Evolutionary conservation across 2,113 vertebrate species (phyloP).

Genomic region (Odontesthes bonariensis): DNA sequence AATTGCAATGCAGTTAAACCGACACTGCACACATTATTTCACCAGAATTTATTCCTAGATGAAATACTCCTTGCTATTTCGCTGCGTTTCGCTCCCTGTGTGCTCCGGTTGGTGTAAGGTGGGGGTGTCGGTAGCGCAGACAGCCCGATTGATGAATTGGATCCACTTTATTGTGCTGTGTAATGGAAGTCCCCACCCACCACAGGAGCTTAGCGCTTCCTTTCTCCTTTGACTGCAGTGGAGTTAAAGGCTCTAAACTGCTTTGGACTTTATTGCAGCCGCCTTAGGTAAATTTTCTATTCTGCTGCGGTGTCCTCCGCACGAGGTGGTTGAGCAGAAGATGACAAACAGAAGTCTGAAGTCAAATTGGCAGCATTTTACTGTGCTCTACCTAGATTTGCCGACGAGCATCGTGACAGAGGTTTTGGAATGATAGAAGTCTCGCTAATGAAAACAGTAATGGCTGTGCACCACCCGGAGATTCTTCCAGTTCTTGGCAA

Average conservation of each 20-base stretch:
- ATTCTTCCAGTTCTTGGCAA: not conserved
- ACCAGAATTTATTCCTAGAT: no score
- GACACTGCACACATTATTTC: no score
- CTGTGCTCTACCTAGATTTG: no score
- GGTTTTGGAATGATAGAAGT: not conserved
- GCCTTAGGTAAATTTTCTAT: not conserved
- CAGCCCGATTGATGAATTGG: constrained; percentile 42
- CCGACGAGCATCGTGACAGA: no score
- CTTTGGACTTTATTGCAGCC: constrained; percentile 19
- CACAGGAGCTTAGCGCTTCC: constrained; percentile 4
- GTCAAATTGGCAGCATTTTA: no score
- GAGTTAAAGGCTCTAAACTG: constrained; percentile 7
- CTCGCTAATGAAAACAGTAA: not conserved
- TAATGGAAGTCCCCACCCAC: constrained; percentile 28
- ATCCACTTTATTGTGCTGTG: constrained; percentile 30
- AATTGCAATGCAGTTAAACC: no score
- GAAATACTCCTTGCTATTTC: not conserved
- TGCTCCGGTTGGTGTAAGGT: not conserved
- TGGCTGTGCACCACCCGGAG: not conserved
- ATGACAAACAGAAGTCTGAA: no score
- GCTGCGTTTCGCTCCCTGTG: not conserved
- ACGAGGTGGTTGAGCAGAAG: no score
- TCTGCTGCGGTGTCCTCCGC: no score
- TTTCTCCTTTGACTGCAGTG: not conserved
- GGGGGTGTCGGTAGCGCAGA: not conserved